Evolutionary conservation across 2,888 invertebrate genomes (phyloP).

Genomic region (Drosophila rellima): DNA sequence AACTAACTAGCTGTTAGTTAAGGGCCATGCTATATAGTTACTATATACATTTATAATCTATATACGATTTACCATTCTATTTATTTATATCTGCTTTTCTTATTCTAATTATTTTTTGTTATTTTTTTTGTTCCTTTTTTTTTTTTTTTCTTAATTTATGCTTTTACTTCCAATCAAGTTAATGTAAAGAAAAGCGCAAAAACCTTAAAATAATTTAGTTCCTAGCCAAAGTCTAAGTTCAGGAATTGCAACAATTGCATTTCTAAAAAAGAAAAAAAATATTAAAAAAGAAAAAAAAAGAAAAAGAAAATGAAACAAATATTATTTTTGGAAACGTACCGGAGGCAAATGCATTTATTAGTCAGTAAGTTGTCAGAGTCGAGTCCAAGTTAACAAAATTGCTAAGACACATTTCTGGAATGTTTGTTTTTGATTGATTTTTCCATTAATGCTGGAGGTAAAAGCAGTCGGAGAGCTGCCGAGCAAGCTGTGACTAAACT

Average conservation of each 20-base stretch:
- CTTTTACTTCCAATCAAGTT: slow-evolving; percentile 59
- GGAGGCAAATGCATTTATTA: slow-evolving; percentile 85
- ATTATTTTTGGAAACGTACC: slow-evolving; percentile 71
- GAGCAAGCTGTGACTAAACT: slow-evolving; percentile 73
- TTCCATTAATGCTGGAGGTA: slow-evolving; percentile 62
- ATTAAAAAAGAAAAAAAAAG: slow-evolving; percentile 11
- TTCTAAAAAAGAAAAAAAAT: slow-evolving; percentile 4
- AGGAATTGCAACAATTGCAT: slow-evolving; percentile 33
- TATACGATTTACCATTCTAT: slow-evolving; percentile 39
- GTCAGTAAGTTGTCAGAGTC: slow-evolving; percentile 63
- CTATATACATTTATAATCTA: slow-evolving; percentile 32
- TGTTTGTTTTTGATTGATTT: slow-evolving; percentile 33
- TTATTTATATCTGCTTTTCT: slow-evolving; percentile 46
- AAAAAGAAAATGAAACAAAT: slow-evolving; percentile 18
- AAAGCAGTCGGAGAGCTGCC: slow-evolving; percentile 66
- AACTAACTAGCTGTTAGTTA: slow-evolving; percentile 31
- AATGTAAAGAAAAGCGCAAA: slow-evolving; percentile 16
- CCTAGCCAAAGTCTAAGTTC: slow-evolving; percentile 50
- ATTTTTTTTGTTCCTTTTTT: slow-evolving; percentile 20
- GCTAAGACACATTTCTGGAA: slow-evolving; percentile 44
- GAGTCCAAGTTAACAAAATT: slow-evolving; percentile 42
- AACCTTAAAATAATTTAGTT: slow-evolving; percentile 16
- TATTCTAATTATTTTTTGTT: slow-evolving; percentile 12
- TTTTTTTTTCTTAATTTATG: slow-evolving; percentile 26
- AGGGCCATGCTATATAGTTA: slow-evolving; percentile 57